Conservation (phyloP, 2,797 vertebrate species). For the Sciurus vulgaris region DNA sequence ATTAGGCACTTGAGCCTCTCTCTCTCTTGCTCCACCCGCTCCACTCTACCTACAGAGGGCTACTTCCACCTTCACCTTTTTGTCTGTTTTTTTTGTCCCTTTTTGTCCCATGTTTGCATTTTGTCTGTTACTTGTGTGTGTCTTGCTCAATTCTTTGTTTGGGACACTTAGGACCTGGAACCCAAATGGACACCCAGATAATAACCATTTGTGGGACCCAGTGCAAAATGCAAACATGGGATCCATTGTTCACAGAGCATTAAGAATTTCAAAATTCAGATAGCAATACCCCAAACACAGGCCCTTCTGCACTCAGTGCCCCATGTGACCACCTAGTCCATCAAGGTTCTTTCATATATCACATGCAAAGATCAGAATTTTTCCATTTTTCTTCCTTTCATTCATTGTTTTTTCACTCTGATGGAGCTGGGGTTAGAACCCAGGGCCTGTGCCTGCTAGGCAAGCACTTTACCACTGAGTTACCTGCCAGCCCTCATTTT, state of each 20-base stretch:
- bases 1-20: no score
- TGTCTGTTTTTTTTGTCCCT: no score
- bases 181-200: no score
- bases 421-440: neutral
- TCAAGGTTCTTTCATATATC: neutral
- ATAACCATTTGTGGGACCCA: neutral
- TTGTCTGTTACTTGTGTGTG: no score
- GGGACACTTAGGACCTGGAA: no score
- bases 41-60: no score
- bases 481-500: neutral
- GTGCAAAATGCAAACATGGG: neutral
- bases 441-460: neutral
- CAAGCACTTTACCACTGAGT: neutral
- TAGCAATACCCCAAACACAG: neutral
- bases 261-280: neutral
- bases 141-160: no score
- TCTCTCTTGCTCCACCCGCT: no score
- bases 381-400: neutral
- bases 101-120: no score
- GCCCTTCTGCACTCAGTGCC: neutral
- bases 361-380: neutral
- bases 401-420: no score
- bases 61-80: no score
- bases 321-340: neutral
- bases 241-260: neutral